Percentiles rank a stretch among this genome's conserved stretches.
Conservation (phyloP, 2,888 invertebrate species). For the Deilephila porcellus region DNA sequence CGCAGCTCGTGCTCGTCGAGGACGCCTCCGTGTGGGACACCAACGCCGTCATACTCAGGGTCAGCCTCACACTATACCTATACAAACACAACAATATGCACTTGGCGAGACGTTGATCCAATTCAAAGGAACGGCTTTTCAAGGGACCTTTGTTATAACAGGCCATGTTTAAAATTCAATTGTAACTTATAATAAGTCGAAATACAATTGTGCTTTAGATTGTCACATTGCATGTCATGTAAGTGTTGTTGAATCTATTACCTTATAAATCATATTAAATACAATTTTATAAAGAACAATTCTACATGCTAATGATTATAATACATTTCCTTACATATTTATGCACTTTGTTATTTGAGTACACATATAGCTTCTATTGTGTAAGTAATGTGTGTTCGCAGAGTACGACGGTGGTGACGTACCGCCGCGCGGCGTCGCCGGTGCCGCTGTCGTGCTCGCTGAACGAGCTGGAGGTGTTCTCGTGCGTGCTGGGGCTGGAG, state of each 20-base stretch:
- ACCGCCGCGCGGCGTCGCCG: slow-evolving; percentile 87
- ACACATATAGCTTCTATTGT: too few species aligned
- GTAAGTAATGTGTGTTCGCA: slow-evolving; percentile 50
- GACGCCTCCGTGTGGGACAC: slow-evolving; percentile 94
- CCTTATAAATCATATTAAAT: too few species aligned
- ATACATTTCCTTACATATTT: too few species aligned
- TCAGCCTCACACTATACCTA: slow-evolving; percentile 44
- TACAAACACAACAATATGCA: neutral
- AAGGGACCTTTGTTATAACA: too few species aligned
- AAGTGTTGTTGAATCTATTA: neutral
- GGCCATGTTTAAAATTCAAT: too few species aligned
- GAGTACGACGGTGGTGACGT: slow-evolving; percentile 95
- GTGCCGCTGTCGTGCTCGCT: slow-evolving; percentile 94
- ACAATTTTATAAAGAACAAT: too few species aligned
- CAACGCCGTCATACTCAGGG: slow-evolving; percentile 96
- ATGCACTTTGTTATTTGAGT: too few species aligned
- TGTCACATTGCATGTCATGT: neutral
- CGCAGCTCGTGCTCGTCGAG: slow-evolving; percentile 97
- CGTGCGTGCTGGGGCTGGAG: slow-evolving; percentile 94
- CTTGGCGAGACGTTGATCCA: neutral
- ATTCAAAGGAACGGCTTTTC: neutral
- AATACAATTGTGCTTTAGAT: too few species aligned
- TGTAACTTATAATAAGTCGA: too few species aligned
- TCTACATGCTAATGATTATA: too few species aligned
- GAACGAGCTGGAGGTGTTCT: slow-evolving; percentile 96